A percentile compares a stretch with the other conserved stretches of the same genome.
Evolutionary conservation across 2,113 vertebrate genomes (phyloP).

Genomic region (Salvelinus fontinalis): DNA sequence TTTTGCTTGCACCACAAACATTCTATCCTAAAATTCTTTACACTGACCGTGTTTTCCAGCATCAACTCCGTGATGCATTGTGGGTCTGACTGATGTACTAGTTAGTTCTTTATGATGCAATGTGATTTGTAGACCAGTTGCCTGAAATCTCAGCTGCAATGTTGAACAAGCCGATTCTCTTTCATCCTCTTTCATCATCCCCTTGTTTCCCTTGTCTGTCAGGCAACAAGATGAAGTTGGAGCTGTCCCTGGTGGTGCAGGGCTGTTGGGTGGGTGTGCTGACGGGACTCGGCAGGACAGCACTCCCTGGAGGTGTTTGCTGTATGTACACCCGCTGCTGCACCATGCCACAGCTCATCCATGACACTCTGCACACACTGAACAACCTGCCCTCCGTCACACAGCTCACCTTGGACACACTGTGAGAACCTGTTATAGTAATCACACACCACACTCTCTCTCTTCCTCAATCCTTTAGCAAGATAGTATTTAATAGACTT

Average conservation of each 20-base stretch:
- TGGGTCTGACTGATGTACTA: too few relatives aligned
- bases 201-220: conserved; percentile 7
- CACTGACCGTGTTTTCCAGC: too few relatives aligned
- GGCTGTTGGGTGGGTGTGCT: conserved; percentile 83
- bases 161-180: conserved; percentile 24
- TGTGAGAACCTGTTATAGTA: conserved; percentile 67
- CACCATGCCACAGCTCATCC: conserved; percentile 87
- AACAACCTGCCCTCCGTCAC: conserved; percentile 78
- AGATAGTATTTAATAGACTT: not conserved
- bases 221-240: conserved; percentile 77
- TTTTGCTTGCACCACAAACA: too few relatives aligned
- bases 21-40: too few relatives aligned
- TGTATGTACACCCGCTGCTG: conserved; percentile 87
- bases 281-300: conserved; percentile 73
- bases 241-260: conserved; percentile 73
- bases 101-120: too few relatives aligned
- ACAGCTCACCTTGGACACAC: conserved; percentile 80
- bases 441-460: not conserved
- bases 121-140: too few relatives aligned
- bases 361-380: conserved; percentile 79
- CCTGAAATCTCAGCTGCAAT: too few relatives aligned
- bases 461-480: not conserved
- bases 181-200: not conserved
- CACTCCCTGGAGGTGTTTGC: conserved; percentile 81
- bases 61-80: too few relatives aligned